Base-by-base conservation (phyloP, 2,113 vertebrate genomes). In the Zosterops borbonicus region DNA sequence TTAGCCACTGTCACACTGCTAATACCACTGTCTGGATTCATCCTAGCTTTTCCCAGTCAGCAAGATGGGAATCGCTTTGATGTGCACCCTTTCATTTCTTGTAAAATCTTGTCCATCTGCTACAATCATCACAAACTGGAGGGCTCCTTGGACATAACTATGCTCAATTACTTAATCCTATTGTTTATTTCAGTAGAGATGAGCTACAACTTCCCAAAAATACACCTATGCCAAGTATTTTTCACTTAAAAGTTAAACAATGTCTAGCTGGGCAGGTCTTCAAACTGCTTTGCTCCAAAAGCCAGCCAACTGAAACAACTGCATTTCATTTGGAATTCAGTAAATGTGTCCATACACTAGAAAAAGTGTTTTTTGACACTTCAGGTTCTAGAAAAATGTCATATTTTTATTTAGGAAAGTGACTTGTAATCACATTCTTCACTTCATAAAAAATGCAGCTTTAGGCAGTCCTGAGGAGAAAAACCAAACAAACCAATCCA, bases 261-360 rank as follows among this genome's bases (percentile, higher is more conserved):
- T 0, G 1, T 50, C n/a, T 20, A 16, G 20, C 24, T 24, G 39
- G n/a, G 23, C 58, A 55, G 33, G 5, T 77, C 63, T 35, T 80
- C 58, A 18, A 42, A 18, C 8, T 11, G 16, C 12, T 44, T 75
- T 53, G 75, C 11, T 67, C 44, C 70, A 20, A 47, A 53, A 82
- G 31, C 16, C 59, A 67, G 47, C 49, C n/a, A 3, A 1, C 23
- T 29, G 62, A 46, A 41, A 49, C 17, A 31, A 12, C 42, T 20
- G 44, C 4, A 2, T 35, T 90, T 79, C 23, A 20, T 31, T 20
- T 75, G 49, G 35, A 76, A 82, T 42, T 24, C 42, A 29, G 15
- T 1, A 3, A 15, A 18, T 4, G 0, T 8, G 44, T 67, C 60
- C 9, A 25, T 2, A 23, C 6, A 0, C 11, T 18, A 42, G 24